Evolutionary conservation across 2,113 vertebrate species (phyloP), one percentile per base, ranked within the genome.

Genomic region (Cinclus mexicanus): DNA sequence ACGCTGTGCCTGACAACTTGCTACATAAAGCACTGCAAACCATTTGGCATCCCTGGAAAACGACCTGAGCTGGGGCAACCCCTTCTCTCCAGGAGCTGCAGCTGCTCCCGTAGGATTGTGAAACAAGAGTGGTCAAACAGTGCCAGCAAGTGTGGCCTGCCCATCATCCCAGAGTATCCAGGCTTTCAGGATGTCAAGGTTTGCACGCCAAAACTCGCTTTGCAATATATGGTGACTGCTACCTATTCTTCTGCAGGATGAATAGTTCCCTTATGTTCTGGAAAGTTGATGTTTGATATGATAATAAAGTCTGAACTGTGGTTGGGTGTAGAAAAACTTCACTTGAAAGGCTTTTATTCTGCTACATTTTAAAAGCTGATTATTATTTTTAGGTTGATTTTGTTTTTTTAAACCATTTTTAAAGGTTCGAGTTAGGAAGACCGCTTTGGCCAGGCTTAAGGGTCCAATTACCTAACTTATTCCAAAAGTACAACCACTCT

Each of bases 121-220:
- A 87, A 35, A 33, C 86, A 21, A 5, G 71, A 74, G 35, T 17
- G 64, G 24, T 60, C 97, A 8, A 95, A 91, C 64, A 94, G 93
- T 3, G 17, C 26, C 29, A 90, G 86, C 76, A 55, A 64, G 44
- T 71, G 91, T 31, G 83, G 72, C 59, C 80, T 98, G 83, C 96
- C 97, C 84, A 96, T 94, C 91, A 97, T 97, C 65, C 97, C 97
- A 5, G 97, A 98, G 28, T 97, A 97, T 22, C 96, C 97, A 50
- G 97, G 97, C 70, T 97, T 97, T 82, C 97, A 97, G 95, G 97
- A 98, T 18, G 23, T 95, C 15, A 96, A 97, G 97, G 97, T 98
- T 46, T 71, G 97, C 96, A 55, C 53, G 59, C 44, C 79, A 67
- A 55, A 59, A 13, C 31, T 78, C 35, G 75, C 47, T 78, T 52